Conservation (phyloP, 1,140 invertebrate species). For the Ditylenchus dipsaci region DNA sequence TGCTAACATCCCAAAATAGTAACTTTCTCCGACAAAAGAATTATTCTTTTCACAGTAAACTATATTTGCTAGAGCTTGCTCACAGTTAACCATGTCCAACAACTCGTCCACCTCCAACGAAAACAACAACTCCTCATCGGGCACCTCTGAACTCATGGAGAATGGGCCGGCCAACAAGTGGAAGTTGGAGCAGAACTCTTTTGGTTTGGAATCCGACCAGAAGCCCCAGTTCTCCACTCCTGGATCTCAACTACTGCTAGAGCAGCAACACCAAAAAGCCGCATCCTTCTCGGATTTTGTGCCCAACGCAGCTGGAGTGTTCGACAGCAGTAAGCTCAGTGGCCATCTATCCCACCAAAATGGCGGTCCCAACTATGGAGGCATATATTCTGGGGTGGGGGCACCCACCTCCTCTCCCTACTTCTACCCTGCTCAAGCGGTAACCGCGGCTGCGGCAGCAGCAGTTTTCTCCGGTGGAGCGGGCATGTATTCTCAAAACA, state of each 20-base stretch:
- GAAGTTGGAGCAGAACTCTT: background rate
- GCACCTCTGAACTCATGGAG: too few relatives aligned
- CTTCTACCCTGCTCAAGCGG: background rate
- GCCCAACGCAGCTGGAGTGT: background rate
- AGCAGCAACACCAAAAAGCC: background rate
- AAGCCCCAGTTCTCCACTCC: background rate
- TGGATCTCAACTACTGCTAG: too few relatives aligned
- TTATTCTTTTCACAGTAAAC: too few relatives aligned
- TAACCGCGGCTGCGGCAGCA: background rate
- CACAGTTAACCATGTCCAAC: too few relatives aligned
- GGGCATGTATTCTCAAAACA: background rate
- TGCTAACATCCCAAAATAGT: too few relatives aligned
- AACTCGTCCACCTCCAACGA: too few relatives aligned
- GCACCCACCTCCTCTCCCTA: background rate
- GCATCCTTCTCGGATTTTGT: background rate
- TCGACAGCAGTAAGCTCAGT: background rate
- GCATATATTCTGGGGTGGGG: background rate
- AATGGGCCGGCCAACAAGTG: background rate
- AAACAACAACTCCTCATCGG: too few relatives aligned
- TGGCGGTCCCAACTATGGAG: background rate
- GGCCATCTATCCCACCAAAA: too few relatives aligned
- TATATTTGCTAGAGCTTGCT: too few relatives aligned
- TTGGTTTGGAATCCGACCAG: background rate
- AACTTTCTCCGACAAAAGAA: too few relatives aligned
- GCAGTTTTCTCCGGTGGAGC: background rate